Conservation (phyloP, 2,797 vertebrate genomes). For the Xerus rutilus region DNA sequence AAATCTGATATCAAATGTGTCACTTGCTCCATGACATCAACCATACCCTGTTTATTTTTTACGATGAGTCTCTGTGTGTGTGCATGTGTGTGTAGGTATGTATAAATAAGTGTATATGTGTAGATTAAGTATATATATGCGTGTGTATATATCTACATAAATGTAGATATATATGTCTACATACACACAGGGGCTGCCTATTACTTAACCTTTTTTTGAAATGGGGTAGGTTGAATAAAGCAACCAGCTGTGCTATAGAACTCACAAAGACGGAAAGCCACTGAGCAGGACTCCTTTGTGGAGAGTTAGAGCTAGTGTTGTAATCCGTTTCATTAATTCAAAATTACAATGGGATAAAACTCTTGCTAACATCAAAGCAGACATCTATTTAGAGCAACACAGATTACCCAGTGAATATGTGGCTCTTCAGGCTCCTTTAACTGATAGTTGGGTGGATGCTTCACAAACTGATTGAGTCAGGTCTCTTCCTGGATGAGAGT, state of each 20-base stretch:
- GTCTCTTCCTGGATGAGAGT: not conserved
- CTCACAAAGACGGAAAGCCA: constrained; percentile 18
- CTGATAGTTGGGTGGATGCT: constrained; percentile 62
- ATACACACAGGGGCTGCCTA: not conserved
- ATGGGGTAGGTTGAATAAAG: constrained; percentile 56
- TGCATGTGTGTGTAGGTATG: not conserved
- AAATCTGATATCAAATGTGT: constrained; percentile 37
- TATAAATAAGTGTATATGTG: not conserved
- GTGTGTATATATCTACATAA: not conserved
- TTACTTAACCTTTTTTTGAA: constrained; percentile 20
- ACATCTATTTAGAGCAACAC: not conserved
- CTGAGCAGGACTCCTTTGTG: constrained; percentile 48
- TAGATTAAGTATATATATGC: not conserved
- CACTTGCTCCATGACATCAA: not conserved
- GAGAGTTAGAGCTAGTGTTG: not conserved
- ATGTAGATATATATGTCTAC: too few relatives aligned
- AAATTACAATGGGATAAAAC: not conserved
- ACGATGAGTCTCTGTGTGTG: not conserved
- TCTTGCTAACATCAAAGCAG: constrained; percentile 9
- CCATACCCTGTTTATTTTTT: not conserved
- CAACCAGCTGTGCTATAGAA: constrained; percentile 64
- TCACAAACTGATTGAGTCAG: constrained; percentile 71
- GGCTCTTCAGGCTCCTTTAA: not conserved
- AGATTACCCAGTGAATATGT: constrained; percentile 57
- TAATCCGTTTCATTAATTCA: constrained; percentile 58